Conservation (phyloP, 2,888 invertebrate genomes). For the Lucinisca nassula region DNA sequence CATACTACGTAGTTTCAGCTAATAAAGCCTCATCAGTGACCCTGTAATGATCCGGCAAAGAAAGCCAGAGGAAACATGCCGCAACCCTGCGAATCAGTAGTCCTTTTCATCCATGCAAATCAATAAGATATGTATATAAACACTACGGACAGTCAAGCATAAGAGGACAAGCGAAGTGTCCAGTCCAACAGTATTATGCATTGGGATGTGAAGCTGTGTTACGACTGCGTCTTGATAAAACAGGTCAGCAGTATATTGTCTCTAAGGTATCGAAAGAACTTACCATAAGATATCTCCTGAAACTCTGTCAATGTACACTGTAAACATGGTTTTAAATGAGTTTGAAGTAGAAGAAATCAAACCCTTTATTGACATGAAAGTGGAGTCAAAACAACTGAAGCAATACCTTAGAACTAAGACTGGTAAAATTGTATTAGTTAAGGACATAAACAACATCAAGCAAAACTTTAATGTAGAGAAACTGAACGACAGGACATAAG, state of each 20-base stretch:
- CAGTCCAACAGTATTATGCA: not conserved
- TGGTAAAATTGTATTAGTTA: not conserved
- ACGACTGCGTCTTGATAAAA: too few species aligned
- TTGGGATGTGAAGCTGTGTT: not conserved
- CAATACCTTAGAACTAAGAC: not conserved
- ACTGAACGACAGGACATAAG: not conserved
- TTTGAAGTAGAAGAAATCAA: not conserved
- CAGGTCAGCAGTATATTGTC: not conserved
- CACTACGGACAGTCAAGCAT: not conserved
- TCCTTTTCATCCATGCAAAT: too few species aligned
- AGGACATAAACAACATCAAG: not conserved
- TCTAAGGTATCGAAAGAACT: not conserved
- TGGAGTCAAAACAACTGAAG: not conserved
- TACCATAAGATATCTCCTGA: not conserved
- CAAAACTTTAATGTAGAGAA: not conserved
- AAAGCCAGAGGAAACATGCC: too few species aligned
- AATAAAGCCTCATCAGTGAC: too few species aligned
- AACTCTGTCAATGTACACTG: not conserved
- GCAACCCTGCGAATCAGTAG: too few species aligned
- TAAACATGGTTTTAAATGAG: not conserved
- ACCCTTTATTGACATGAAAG: not conserved
- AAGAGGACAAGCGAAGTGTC: not conserved
- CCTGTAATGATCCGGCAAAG: too few species aligned
- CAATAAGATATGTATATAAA: too few species aligned
- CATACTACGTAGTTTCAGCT: too few species aligned